A percentile compares a stretch with the other conserved stretches of the same genome.
Evolutionary conservation across 2,113 vertebrate genomes (phyloP).

Genomic region (Heteronetta atricapilla): DNA sequence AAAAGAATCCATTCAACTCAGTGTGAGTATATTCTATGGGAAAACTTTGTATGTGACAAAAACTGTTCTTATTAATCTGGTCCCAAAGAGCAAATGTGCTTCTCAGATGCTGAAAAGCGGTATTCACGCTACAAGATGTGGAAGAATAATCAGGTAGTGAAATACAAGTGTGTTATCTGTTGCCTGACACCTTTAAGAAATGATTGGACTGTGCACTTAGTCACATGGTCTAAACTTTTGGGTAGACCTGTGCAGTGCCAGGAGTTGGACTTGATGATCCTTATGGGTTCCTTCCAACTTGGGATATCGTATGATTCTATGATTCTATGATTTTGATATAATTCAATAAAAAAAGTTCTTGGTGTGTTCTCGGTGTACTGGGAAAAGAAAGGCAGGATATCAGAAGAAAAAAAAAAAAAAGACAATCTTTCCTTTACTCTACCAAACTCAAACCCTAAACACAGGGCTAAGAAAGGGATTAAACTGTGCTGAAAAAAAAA

Average conservation of each 20-base stretch:
- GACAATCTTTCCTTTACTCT: accelerated
- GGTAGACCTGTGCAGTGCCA: too few relatives aligned
- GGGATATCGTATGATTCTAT: too few relatives aligned
- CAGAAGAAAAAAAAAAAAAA: background rate
- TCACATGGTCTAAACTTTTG: too few relatives aligned
- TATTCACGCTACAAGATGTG: background rate
- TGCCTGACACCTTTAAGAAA: background rate
- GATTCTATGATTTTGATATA: background rate
- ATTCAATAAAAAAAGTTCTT: background rate
- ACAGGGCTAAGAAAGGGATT: background rate
- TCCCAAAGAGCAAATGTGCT: background rate
- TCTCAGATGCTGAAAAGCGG: background rate
- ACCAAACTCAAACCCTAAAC: background rate
- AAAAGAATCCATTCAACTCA: background rate
- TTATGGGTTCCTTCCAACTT: too few relatives aligned
- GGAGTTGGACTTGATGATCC: too few relatives aligned
- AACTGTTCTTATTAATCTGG: background rate
- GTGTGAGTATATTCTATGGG: background rate
- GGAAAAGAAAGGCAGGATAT: background rate
- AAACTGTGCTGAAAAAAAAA: background rate
- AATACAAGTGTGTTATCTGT: background rate
- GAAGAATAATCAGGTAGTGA: conserved; percentile 32
- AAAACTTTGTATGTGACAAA: background rate
- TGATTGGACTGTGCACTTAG: too few relatives aligned
- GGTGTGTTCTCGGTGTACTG: background rate